Base-by-base conservation (phyloP, 1,140 invertebrate genomes). In the Cherax destructor region DNA sequence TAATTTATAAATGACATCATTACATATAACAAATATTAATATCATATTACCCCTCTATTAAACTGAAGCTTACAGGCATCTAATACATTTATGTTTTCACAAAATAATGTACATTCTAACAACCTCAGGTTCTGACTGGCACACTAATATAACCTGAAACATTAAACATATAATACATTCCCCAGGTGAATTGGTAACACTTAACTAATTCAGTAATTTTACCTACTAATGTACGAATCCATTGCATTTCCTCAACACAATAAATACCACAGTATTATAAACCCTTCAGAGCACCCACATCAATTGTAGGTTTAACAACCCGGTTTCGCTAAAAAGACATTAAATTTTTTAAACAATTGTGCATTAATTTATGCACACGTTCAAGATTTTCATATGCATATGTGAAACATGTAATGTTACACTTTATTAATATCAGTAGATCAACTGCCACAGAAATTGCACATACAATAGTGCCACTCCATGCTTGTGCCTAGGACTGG, bases 101-200 rank as follows among this genome's bases (percentile, higher is more conserved):
- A 85, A 85, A 50, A 72, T 74, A 85, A 85, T 56, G 59, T 85
- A 72, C 47, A 85, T 74, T 72, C 83, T 85, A 85, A 85, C 83
- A 85, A 85, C 83, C 83, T 85, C 49, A 85, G 69, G 61, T 65
- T 72, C 41, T 85, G 61, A 30, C 65, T 74, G 83, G 47, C 83
- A 85, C 83, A 85, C 83, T 74, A 85, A 52, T 74, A 52, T 74
- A 85, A 85, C 65, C 74, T 74, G 65, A 85, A 85, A 85, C 83
- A 85, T 85, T 69, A 69, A 85, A 85, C 83, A 85, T 74, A 74
- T 50, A 85, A 85, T 85, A 85, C 41, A 74, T 72, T 85, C 24
- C 83, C 69, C 61, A 85, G 65, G 5, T 72, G 50, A 85, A 72
- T 85, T 61, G 69, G 69, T 85, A 85, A 85, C 69, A 85, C 47